A percentile compares a stretch with the other conserved stretches of the same genome.
Conservation (phyloP, 2,113 vertebrate genomes). For the Bufo bufo region DNA sequence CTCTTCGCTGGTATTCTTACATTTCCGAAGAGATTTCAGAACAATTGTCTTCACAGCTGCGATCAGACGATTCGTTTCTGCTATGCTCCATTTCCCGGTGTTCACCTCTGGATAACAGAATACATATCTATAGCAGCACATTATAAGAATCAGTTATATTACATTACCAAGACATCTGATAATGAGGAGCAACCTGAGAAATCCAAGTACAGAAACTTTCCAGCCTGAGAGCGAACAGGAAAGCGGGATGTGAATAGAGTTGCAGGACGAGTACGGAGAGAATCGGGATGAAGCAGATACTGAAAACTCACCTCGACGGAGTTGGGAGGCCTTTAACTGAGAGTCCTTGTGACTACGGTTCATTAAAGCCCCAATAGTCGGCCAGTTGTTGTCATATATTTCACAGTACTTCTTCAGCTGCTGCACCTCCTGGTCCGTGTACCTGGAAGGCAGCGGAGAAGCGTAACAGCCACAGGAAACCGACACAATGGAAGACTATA, state of each 20-base stretch:
- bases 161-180: no score
- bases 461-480: no score
- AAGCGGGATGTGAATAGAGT: no score
- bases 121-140: no score
- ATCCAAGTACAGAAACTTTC: no score
- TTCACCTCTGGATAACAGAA: slow-evolving; percentile 53
- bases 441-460: slow-evolving; percentile 61
- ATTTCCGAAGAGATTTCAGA: slow-evolving; percentile 18
- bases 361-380: slow-evolving; percentile 70
- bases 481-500: rapidly evolving
- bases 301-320: slow-evolving; percentile 64
- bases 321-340: slow-evolving; percentile 73
- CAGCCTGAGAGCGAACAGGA: no score
- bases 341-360: slow-evolving; percentile 69
- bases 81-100: slow-evolving; percentile 69
- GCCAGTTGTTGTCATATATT: slow-evolving; percentile 74
- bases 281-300: no score
- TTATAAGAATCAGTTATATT: no score
- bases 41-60: slow-evolving; percentile 69
- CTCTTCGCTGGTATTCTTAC: neutral
- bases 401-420: slow-evolving; percentile 67
- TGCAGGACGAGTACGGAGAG: no score
- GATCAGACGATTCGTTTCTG: slow-evolving; percentile 66
- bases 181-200: no score
- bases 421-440: slow-evolving; percentile 65